Evolutionary conservation across 2,113 vertebrate species (phyloP), one percentile per base, ranked within the genome.

Genomic region (Mesocricetus auratus): DNA sequence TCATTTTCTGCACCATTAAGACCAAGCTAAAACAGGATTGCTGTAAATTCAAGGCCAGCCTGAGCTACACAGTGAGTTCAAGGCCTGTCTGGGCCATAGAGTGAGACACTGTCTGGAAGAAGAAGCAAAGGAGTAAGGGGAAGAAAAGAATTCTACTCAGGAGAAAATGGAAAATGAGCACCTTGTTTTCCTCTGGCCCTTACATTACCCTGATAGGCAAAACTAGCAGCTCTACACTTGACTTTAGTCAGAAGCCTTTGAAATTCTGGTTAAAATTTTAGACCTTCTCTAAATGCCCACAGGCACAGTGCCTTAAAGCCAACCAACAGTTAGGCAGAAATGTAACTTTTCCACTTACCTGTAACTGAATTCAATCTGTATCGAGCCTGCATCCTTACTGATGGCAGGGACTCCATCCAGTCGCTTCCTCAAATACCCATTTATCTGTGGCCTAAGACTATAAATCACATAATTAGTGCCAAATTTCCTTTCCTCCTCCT

Each of bases 191-290:
- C 29, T 90, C 79, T 86, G 58, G 5, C 16, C 15, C 22, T 89
- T 81, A 4, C 1, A 10, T 85, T 83, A 64, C 66, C 89, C 90
- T 92, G 66, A 47, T 83, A 93, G 68, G 85, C 33, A 93, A 91
- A 47, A 10, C 5, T 8, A 88, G 31, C 29, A 0, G 16, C 39
- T 93, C 5, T 73, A 91, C 73, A 87, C 13, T 36, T 79, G 10
- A 85, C 92, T 95, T 90, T 33, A 22, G 60, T 81, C 47, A 75
- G 42, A 79, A 66, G 11, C 26, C 42, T 88, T 97, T 60, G 45
- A 87, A 96, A 94, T 90, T 75, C 42, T 64, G 16, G 26, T 50
- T 88, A 90, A 87, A 92, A 62, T 64, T 50, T 91, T 16, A 45
- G 58, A 58, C 11, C 88, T 45, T 87, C 50, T 92, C 22, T 58